Evolutionary conservation across 2,113 vertebrate species (phyloP), one percentile per base, ranked within the genome.

Genomic region (Psammodynastes pulverulentus): DNA sequence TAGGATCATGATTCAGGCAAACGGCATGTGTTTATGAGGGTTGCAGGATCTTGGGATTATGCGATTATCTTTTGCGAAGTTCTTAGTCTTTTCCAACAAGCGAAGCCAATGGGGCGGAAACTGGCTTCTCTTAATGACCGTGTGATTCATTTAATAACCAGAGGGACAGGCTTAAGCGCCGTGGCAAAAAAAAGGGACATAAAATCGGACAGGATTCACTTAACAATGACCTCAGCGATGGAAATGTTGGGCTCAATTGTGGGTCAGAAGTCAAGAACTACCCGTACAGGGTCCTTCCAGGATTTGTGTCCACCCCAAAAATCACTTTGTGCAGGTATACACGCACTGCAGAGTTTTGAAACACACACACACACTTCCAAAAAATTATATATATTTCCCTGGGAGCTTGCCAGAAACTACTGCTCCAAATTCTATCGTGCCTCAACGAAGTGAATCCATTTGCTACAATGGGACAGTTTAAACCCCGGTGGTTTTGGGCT

Each of bases 261-360:
- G 10, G 10, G 58, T 62, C 58, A 29, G n/a, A 62, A 62, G 29
- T 15, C 62, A 67, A 67, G 62, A 29, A n/a, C 12, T 67, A 15
- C 1, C 12, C 4, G 0, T 67, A 39, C 5, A 1, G n/a, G 9
- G 3, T 15, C n/a, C 7, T 43, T 10, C n/a, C 15, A 10, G 9
- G 26, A 17, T 17, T 17, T 54, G 1, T 1, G 13, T 43, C 19
- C 5, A 39, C 39, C 45, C 58, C 46, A 23, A 45, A 88, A 45
- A 19, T 13, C 23, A 48, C n/a, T 87, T 54, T 29, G 15, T 45
- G 51, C 56, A 52, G 46, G 45, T 67, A 15, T 51, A 7, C 21
- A 52, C 0, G 10, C n/a, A 26, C n/a, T 46, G 7, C 45, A 26
- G n/a, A 6, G 51, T 72, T 87, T 23, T 52, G n/a, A 52, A 46